Evolutionary conservation across 2,797 vertebrate genomes (phyloP).

Genomic region (Phalloptychus januarius): DNA sequence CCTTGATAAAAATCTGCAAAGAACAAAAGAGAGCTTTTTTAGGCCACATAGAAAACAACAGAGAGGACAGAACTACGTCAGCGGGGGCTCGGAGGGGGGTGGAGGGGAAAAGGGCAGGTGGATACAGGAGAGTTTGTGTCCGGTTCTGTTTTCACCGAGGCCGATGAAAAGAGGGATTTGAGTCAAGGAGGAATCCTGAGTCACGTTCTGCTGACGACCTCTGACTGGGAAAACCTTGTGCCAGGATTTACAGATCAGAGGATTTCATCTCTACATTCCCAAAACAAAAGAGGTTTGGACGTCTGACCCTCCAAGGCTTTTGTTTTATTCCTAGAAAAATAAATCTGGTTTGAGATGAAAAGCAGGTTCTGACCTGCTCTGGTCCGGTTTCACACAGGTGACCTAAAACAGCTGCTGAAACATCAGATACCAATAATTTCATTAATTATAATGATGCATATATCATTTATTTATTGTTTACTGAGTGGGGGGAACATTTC

Average conservation of each 20-base stretch:
- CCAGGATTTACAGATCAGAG: slow-evolving; percentile 12
- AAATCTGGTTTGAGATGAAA: no score
- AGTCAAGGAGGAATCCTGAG: slow-evolving; percentile 35
- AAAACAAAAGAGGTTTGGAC: not conserved
- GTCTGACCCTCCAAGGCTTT: not conserved
- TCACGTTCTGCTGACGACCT: slow-evolving; percentile 36
- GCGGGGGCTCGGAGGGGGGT: not conserved
- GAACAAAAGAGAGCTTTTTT: slow-evolving; percentile 48
- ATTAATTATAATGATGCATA: not conserved
- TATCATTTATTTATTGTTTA: not conserved
- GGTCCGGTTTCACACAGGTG: no score
- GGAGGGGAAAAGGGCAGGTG: slow-evolving; percentile 41
- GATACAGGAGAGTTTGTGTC: slow-evolving; percentile 35
- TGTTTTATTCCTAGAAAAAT: no score
- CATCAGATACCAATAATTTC: not conserved
- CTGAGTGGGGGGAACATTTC: not conserved
- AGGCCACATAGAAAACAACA: not conserved
- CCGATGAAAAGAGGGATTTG: slow-evolving; percentile 55
- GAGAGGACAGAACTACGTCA: slow-evolving; percentile 26
- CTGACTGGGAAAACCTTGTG: slow-evolving; percentile 22
- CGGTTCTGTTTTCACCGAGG: slow-evolving; percentile 9
- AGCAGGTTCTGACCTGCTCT: not conserved
- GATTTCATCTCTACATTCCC: not conserved
- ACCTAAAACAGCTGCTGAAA: not conserved
- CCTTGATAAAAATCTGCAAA: slow-evolving; percentile 42